phyloP scores from a whole-genome alignment of 2,888 invertebrate species.

The Baccha elongata region DNA sequence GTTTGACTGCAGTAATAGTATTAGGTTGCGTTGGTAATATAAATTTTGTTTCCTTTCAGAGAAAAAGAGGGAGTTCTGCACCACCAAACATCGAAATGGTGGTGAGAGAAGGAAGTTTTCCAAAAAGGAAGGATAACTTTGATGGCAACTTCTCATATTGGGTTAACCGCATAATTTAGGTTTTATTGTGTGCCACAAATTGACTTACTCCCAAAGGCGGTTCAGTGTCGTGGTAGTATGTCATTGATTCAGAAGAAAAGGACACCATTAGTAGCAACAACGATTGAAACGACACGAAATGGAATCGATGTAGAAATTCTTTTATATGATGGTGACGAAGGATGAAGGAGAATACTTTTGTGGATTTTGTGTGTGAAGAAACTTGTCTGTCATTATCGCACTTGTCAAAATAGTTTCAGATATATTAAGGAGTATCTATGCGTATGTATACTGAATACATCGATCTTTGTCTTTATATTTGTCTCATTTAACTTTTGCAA shows the following conservation, averaged over 20 bases:
- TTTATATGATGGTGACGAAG: too few relatives aligned
- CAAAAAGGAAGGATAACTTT: slow-evolving; percentile 48
- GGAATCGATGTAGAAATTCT: slow-evolving; percentile 9
- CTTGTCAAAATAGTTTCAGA: slow-evolving; percentile 62
- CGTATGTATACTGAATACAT: neutral
- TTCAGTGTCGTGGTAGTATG: neutral
- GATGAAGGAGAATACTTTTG: too few relatives aligned
- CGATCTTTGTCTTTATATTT: slow-evolving; percentile 26
- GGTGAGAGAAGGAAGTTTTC: neutral
- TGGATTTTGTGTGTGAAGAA: slow-evolving; percentile 34
- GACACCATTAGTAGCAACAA: slow-evolving; percentile 26
- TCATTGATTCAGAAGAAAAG: neutral
- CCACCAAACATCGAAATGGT: neutral
- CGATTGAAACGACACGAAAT: slow-evolving; percentile 16
- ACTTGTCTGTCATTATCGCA: slow-evolving; percentile 65
- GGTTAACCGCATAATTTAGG: slow-evolving; percentile 72
- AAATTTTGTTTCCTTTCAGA: slow-evolving; percentile 44
- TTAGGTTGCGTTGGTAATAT: slow-evolving; percentile 60
- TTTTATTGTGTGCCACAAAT: slow-evolving; percentile 70
- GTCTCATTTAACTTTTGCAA: slow-evolving; percentile 22
- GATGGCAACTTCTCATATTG: slow-evolving; percentile 68
- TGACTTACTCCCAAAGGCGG: slow-evolving; percentile 47
- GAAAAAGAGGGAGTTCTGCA: neutral
- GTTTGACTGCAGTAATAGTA: slow-evolving; percentile 62
- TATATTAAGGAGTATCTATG: slow-evolving; percentile 30